Evolutionary conservation across 92 coral and sea anemone species (phyloP), one percentile per base, ranked within the genome.

Genomic region (Zoanthus sociatus): DNA sequence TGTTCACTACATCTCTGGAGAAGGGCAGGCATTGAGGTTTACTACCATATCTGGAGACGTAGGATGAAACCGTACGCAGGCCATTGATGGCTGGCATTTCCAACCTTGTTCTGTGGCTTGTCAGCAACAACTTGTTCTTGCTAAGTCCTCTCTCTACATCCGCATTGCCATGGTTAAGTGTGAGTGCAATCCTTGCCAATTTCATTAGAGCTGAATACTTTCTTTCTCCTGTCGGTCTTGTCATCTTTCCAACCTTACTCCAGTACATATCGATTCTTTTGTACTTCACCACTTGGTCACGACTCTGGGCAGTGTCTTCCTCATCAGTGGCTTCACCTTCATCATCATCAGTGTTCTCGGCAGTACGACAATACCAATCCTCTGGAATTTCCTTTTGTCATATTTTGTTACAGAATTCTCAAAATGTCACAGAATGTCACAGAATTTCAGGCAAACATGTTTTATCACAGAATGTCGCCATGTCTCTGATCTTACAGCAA

Each of bases 1-100:
- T 78, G 83, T 78, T 78, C 71, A 78, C 83, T 78, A 78, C 83
- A 78, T 78, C 83, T 78, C 83, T 78, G 71, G 83, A 78, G 83
- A 78, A 78, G 73, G 84, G 84, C 73, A 63, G 84, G 73, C 73
- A 61, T 79, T 79, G 84, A 79, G 84, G 84, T 79, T 79, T 79
- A 79, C 73, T 79, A 79, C 84, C 84, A 79, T 79, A 79, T 79
- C 84, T 79, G 84, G 84, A 79, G 84, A 79, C 84, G 73, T 79
- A 79, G 84, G 73, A 79, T 79, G 73, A 79, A 79, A 79, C 84
- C 84, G 84, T 79, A 79, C 84, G 84, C 73, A 79, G 84, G 84
- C 84, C 84, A 79, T 63, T 61, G 73, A 79, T 79, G 84, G 83
- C 83, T 78, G 83, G 83, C 71, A 78, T 78, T 78, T 60, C 83